Evolutionary conservation across 1,140 invertebrate species (phyloP).

Genomic region (Diorhabda sublineata): DNA sequence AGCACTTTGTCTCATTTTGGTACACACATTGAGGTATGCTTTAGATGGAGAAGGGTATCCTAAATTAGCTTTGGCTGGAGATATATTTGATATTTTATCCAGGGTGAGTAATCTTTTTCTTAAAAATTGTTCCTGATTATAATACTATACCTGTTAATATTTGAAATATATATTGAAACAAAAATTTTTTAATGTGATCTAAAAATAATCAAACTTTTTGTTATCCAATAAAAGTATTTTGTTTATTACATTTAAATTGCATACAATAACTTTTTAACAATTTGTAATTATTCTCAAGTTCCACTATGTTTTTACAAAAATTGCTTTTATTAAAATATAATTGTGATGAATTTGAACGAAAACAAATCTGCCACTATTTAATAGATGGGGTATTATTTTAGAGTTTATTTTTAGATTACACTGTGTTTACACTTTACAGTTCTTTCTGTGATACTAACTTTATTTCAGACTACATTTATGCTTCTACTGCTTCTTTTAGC

Average conservation of each 20-base stretch:
- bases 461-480: constrained; percentile 85
- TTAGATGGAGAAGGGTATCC: constrained; percentile 82
- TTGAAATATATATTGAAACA: too few relatives aligned
- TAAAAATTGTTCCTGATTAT: too few relatives aligned
- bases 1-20: constrained; percentile 78
- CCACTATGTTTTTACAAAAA: too few relatives aligned
- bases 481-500: constrained; percentile 87
- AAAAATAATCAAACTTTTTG: too few relatives aligned
- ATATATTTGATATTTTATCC: constrained; percentile 87
- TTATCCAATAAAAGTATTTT: too few relatives aligned
- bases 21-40: constrained; percentile 87
- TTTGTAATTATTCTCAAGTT: too few relatives aligned
- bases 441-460: constrained; percentile 17
- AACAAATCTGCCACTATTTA: neutral
- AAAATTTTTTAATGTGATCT: too few relatives aligned
- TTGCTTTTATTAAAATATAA: too few relatives aligned
- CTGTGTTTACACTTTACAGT: constrained; percentile 3
- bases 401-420: neutral
- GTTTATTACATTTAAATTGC: too few relatives aligned
- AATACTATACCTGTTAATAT: too few relatives aligned
- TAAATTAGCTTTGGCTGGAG: constrained; percentile 76
- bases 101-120: constrained; percentile 50
- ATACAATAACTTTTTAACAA: too few relatives aligned
- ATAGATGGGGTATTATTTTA: neutral
- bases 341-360: neutral